Conservation (phyloP, 2,888 invertebrate species). For the Pyralis farinalis region DNA sequence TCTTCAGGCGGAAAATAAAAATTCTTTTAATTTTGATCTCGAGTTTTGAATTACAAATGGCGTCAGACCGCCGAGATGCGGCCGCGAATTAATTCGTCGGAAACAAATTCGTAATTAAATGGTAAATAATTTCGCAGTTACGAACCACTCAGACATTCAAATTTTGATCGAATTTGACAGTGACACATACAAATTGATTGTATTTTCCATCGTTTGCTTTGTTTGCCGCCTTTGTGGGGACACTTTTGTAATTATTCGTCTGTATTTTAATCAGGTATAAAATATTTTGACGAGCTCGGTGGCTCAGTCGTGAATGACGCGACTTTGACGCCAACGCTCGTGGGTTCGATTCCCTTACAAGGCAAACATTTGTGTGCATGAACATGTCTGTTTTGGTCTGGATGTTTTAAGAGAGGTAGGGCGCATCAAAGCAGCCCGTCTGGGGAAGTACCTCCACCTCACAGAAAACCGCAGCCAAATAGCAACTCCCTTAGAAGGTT, state of each 20-base stretch:
- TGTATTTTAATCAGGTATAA: too few relatives aligned
- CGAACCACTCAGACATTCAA: slow-evolving; percentile 43
- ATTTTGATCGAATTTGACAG: slow-evolving; percentile 25
- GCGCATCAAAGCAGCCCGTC: too few relatives aligned
- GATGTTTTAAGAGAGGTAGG: too few relatives aligned
- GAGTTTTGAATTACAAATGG: slow-evolving; percentile 62
- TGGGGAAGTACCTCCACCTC: too few relatives aligned
- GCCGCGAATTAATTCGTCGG: slow-evolving; percentile 51
- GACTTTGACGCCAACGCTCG: too few relatives aligned
- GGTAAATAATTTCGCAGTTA: slow-evolving; percentile 43
- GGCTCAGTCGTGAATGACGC: too few relatives aligned
- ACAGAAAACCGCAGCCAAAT: too few relatives aligned
- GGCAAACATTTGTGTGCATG: too few relatives aligned
- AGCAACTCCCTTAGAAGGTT: too few relatives aligned
- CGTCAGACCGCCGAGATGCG: slow-evolving; percentile 34
- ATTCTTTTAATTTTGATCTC: slow-evolving; percentile 39
- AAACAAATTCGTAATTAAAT: slow-evolving; percentile 61
- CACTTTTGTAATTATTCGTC: background rate
- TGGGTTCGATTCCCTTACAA: too few relatives aligned
- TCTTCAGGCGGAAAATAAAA: slow-evolving; percentile 21
- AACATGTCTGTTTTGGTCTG: too few relatives aligned
- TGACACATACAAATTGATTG: slow-evolving; percentile 13
- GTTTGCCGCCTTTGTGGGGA: background rate
- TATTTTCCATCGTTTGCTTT: slow-evolving; percentile 12
- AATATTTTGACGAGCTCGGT: too few relatives aligned